Evolutionary conservation across 2,888 invertebrate species (phyloP).

Genomic region (Drosophila pseudotalamancana): DNA sequence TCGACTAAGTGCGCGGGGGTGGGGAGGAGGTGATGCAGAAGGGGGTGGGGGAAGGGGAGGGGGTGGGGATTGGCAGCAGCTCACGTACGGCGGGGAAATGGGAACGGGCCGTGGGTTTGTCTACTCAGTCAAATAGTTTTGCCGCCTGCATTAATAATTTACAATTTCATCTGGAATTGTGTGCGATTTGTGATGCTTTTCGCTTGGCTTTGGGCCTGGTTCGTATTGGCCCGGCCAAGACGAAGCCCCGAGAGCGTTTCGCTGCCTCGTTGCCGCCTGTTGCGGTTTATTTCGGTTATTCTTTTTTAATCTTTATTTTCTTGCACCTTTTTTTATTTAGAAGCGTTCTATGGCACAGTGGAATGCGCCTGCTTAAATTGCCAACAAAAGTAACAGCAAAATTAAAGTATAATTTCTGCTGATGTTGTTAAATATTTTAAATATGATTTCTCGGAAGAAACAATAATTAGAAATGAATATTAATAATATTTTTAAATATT

Average conservation of each 20-base stretch:
- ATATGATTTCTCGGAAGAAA: too few species aligned
- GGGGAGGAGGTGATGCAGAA: constrained; percentile 9
- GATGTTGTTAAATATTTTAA: too few species aligned
- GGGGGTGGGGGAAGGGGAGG: not conserved
- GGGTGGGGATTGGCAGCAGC: constrained; percentile 12
- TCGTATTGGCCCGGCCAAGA: constrained; percentile 18
- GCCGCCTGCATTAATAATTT: constrained; percentile 82
- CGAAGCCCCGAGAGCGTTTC: constrained; percentile 16
- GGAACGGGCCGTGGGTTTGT: constrained; percentile 67
- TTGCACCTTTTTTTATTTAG: constrained; percentile 23
- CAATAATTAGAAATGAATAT: too few species aligned
- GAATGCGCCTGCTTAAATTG: not conserved
- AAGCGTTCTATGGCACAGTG: constrained; percentile 21
- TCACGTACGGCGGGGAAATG: constrained; percentile 40
- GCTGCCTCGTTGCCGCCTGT: constrained; percentile 41
- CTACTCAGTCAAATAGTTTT: constrained; percentile 80
- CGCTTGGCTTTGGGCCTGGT: constrained; percentile 53
- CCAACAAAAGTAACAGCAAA: not conserved
- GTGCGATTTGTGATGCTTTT: constrained; percentile 82
- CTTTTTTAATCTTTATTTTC: constrained; percentile 24
- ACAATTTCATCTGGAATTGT: constrained; percentile 83
- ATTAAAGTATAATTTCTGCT: not conserved
- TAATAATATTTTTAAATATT: too few species aligned
- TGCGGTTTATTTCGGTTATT: constrained; percentile 35
- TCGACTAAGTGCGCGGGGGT: constrained; percentile 4